Conservation (phyloP, 2,888 invertebrate genomes). For the Drosophila siamana region DNA sequence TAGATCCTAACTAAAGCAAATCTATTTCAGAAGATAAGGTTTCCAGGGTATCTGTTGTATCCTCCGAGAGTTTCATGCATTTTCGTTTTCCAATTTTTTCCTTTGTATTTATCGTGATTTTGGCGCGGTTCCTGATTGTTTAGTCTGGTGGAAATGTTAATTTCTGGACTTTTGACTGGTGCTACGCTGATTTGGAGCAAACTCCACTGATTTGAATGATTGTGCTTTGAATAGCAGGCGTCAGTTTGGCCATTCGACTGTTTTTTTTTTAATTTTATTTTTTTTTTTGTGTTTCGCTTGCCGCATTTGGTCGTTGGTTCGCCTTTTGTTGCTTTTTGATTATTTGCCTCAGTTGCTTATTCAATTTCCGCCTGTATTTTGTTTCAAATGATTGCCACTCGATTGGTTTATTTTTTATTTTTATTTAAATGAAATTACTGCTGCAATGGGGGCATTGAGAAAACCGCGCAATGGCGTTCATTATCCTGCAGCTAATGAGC, state of each 20-base stretch:
- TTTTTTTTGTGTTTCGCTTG: conserved; percentile 24
- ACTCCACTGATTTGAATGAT: conserved; percentile 70
- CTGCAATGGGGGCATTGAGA: conserved; percentile 23
- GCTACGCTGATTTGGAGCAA: conserved; percentile 50
- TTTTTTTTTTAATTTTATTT: conserved; percentile 37
- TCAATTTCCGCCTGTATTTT: conserved; percentile 66
- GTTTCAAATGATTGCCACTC: conserved; percentile 37
- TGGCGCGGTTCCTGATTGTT: conserved; percentile 67
- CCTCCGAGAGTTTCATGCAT: neutral
- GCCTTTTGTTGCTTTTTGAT: conserved; percentile 63
- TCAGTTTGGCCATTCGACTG: conserved; percentile 32
- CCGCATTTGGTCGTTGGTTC: conserved; percentile 1
- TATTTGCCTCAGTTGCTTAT: conserved; percentile 77
- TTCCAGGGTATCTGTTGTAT: neutral
- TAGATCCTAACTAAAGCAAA: no score
- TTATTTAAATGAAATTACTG: conserved; percentile 51
- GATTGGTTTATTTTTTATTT: conserved; percentile 65
- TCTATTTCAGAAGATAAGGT: neutral
- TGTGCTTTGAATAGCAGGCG: conserved; percentile 61
- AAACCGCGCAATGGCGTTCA: conserved; percentile 32
- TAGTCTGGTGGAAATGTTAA: conserved; percentile 79
- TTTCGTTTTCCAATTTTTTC: conserved; percentile 15
- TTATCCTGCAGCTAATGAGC: conserved; percentile 16
- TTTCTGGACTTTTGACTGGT: conserved; percentile 78
- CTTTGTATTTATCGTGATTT: conserved; percentile 48